A percentile compares a stretch with the other conserved stretches of the same genome.
Conservation (phyloP, 2,797 vertebrate genomes). For the Epinephelus coioides region DNA sequence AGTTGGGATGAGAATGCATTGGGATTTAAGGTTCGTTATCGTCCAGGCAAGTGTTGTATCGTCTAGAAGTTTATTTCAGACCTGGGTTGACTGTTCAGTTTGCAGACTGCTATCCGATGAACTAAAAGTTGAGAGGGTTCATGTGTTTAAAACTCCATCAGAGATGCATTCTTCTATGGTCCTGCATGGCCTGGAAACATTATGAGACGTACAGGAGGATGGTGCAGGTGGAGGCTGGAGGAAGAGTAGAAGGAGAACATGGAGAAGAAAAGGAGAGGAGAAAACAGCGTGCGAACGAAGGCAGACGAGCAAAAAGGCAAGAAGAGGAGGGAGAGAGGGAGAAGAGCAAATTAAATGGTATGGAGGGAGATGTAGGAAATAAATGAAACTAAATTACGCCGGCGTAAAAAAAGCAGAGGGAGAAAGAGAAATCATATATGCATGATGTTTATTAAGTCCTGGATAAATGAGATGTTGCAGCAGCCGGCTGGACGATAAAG, state of each 20-base stretch:
- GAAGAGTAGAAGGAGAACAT: neutral
- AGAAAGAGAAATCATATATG: conserved; percentile 47
- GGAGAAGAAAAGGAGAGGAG: neutral
- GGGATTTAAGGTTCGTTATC: no score
- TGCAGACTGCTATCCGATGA: no score
- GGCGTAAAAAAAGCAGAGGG: conserved; percentile 5
- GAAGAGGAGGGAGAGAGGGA: conserved; percentile 36
- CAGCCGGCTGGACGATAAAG: conserved; percentile 73
- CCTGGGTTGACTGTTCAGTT: no score
- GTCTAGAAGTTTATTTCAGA: no score
- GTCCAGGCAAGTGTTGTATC: no score
- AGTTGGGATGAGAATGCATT: no score
- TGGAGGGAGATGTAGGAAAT: conserved; percentile 29
- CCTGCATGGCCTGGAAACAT: no score
- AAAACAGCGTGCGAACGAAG: neutral
- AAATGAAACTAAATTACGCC: conserved; percentile 36
- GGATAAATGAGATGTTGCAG: conserved; percentile 81
- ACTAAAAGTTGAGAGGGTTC: no score
- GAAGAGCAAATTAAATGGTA: conserved; percentile 29
- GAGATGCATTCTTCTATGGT: no score
- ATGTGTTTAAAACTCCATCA: no score
- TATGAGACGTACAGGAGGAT: no score
- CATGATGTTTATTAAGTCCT: conserved; percentile 78
- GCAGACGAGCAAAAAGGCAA: neutral
- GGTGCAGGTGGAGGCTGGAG: neutral